Evolutionary conservation across 92 coral and sea anemone species (phyloP), one percentile per base, ranked within the genome.

Genomic region (Palythoa heliodiscus): DNA sequence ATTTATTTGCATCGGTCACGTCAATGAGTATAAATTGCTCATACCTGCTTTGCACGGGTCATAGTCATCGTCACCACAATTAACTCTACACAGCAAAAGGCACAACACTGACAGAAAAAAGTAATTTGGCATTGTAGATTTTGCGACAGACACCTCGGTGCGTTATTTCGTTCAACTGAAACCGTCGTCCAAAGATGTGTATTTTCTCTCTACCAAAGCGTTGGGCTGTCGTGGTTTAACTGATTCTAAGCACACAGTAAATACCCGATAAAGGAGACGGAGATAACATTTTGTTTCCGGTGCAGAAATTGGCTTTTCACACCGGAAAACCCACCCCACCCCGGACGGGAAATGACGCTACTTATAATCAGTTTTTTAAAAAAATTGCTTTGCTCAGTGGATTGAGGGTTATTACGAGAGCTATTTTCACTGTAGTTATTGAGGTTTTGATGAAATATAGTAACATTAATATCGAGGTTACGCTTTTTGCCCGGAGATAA

Each of bases 11-110:
- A 75, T 19, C 1, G 3, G 38, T 15, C 37, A 54, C 20, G 4
- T 8, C 1, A 25, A 19, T 54, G 11, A 47, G 57, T 37, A 80
- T 43, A 35, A 24, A 8, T 43, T 25, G 9, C 11, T 76, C 97
- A 74, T 76, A 97, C 99, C 98, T 75, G 99, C 96, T 86, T 97
- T 97, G 90, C 99, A 97, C 24, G 99, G 98, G 75, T 97, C 99
- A 76, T 92, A 97, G 71, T 97, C 97, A 23, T 97, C 97, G 6
- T 97, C 96, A 12, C 88, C 91, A 29, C 84, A 80, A 20, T 39
- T 20, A 11, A 40, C 84, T 67, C 38, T 20, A 67, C 40, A 50
- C 43, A 80, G 19, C 61, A 43, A 80, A 80, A 80, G 3, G 58
- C 84, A 80, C 40, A 80, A 22, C 12, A n/a, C 61, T 8, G 84